Base-by-base conservation (phyloP, 2,888 invertebrate species). In the Augochlorella aurata region DNA sequence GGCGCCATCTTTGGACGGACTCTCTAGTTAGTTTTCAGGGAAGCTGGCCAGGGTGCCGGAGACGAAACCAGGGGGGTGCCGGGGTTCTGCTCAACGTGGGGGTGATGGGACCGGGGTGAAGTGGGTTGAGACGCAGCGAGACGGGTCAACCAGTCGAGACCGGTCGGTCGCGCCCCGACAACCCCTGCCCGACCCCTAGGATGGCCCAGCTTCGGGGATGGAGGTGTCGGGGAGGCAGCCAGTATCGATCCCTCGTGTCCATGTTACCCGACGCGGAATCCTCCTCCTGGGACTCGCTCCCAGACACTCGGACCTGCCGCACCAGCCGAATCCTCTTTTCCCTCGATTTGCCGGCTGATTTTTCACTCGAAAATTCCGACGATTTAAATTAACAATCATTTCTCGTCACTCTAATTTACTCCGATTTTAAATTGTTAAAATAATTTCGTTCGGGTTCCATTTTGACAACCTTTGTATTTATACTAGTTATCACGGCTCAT, bases 1-100 rank as follows among this genome's bases (percentile, higher is more conserved):
- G 92, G 90, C 92, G 93, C 93, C 93, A 93, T 93, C 93, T 91
- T 90, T 92, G 81, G 90, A 78, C 78, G 82, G 73, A 79, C 71
- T 73, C 86, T 38, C 75, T 67, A 93, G 89, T 89, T 83, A 89
- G 86, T 89, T 89, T 91, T 89, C 85, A 80, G 84, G 83, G 82
- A 73, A 85, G 80, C 76, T 71, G 67, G 38, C n/a, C n/a, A 77
- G 87, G 88, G 90, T 87, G 84, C 73, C 73, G 87, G 85, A 7
- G 81, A 75, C 70, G 77, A 73, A 79, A 47, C 58, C 52, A 75
- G 82, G 76, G 82, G 83, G 76, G 47, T 82, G 83, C 70, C 58
- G 84, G 82, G 80, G 29, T 29, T 73, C 58, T 70, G 66, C 24
- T 45, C 38, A 44, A 74, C 82, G 82, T 78, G 81, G 83, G 84